These are phyloP conservation scores for Hipparchia semele DNA, from an alignment of 2,888 invertebrate species.

Conservation along the genomic window DNA sequence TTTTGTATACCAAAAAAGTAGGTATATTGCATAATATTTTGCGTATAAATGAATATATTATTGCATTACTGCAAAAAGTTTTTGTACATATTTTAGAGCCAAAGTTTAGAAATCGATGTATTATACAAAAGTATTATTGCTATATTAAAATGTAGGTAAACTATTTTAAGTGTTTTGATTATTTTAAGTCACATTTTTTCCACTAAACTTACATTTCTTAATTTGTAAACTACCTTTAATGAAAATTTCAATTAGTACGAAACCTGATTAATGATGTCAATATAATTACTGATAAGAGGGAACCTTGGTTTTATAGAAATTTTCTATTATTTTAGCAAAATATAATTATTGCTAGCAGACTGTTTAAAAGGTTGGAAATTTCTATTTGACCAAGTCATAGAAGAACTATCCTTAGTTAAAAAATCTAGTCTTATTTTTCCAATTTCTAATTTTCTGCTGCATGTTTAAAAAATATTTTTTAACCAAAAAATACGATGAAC, in stretches of 20 bases:
- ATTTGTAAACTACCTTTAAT: too few species aligned
- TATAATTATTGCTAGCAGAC: too few species aligned
- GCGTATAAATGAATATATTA: neutral
- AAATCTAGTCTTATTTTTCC: slow-evolving; percentile 2
- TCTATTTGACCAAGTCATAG: neutral
- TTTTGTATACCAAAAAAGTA: slow-evolving; percentile 39
- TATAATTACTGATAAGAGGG: too few species aligned
- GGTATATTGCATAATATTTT: slow-evolving; percentile 55
- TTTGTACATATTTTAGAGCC: slow-evolving; percentile 51
- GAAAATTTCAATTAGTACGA: too few species aligned
- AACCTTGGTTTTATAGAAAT: too few species aligned
- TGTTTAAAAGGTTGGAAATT: too few species aligned
- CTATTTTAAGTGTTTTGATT: slow-evolving; percentile 34
- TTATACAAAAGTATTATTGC: slow-evolving; percentile 48
- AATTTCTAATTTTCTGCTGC: neutral
- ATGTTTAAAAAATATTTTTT: neutral
- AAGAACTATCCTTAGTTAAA: neutral
- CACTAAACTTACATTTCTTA: too few species aligned
- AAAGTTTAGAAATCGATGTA: slow-evolving; percentile 51
- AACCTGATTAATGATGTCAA: too few species aligned
- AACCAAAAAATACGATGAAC: neutral
- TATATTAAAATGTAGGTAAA: slow-evolving; percentile 32
- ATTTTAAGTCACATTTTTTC: neutral
- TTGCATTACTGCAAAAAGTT: neutral
- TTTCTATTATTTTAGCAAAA: too few species aligned